Evolutionary conservation across 2,888 invertebrate genomes (phyloP).

Genomic region (Caenorhabditis angaria): DNA sequence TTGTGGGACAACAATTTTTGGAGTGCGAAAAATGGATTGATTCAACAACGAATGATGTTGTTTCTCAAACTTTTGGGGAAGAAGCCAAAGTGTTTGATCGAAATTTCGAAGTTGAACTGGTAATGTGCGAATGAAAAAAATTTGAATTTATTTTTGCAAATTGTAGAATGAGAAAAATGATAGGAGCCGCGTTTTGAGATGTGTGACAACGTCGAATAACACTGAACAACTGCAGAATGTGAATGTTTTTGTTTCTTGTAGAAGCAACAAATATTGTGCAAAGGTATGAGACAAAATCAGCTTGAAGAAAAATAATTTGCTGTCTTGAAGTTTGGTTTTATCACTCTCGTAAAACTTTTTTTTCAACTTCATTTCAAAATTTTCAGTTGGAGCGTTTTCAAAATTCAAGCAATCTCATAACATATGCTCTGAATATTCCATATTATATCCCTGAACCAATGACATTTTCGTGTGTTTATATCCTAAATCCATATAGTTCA

Average conservation of each 20-base stretch:
- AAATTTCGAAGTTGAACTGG: not conserved
- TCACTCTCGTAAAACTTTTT: no score
- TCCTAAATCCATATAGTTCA: not conserved
- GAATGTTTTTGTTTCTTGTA: not conserved
- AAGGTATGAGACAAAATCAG: not conserved
- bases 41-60: not conserved
- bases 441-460: not conserved
- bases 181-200: not conserved
- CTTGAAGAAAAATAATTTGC: no score
- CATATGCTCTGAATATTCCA: not conserved
- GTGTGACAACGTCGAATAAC: not conserved
- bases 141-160: not conserved
- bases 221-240: not conserved
- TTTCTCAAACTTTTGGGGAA: conserved; percentile 5
- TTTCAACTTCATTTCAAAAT: not conserved
- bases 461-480: not conserved
- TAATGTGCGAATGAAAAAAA: not conserved
- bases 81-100: not conserved
- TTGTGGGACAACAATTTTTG: not conserved
- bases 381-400: not conserved
- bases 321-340: no score
- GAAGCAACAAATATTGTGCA: not conserved
- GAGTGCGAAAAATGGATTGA: conserved; percentile 13
- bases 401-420: not conserved
- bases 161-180: not conserved